phyloP scores from a whole-genome alignment of 2,113 vertebrate genomes.

The Gnathonemus echidnorhynchus region DNA sequence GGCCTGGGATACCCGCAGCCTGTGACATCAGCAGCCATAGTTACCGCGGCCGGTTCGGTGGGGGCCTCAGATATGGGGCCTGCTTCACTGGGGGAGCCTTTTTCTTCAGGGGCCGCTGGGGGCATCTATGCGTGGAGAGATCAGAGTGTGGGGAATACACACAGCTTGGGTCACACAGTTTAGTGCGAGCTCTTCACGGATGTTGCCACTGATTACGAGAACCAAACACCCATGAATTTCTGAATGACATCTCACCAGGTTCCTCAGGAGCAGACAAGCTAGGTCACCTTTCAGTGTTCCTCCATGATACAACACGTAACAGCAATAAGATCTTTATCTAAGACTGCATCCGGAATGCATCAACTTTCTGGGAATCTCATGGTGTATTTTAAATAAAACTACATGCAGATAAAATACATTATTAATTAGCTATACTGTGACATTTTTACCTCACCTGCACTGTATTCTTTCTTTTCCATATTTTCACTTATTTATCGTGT shows the following conservation, averaged over 20 bases:
- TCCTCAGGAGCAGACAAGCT: neutral
- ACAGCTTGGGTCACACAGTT: neutral
- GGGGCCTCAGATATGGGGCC: constrained; percentile 42
- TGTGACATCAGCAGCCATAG: constrained; percentile 42
- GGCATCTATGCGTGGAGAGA: constrained; percentile 39
- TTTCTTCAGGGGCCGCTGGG: constrained; percentile 33
- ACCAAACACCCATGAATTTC: neutral
- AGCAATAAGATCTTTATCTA: constrained; percentile 14
- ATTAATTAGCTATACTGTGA: neutral
- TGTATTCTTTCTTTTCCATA: neutral
- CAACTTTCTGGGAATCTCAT: neutral
- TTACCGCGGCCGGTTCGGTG: constrained; percentile 49
- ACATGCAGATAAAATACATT: neutral
- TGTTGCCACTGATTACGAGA: neutral
- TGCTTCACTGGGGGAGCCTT: constrained; percentile 45
- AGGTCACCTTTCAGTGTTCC: neutral
- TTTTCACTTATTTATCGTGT: neutral
- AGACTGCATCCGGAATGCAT: neutral
- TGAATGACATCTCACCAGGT: neutral
- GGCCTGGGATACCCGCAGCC: constrained; percentile 15
- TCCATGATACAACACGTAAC: neutral
- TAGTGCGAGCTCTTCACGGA: neutral
- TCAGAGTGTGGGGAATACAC: neutral
- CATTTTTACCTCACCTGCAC: neutral
- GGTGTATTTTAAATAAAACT: neutral